phyloP scores from a whole-genome alignment of 2,888 invertebrate species.

The Siphonodentalium dalli region DNA sequence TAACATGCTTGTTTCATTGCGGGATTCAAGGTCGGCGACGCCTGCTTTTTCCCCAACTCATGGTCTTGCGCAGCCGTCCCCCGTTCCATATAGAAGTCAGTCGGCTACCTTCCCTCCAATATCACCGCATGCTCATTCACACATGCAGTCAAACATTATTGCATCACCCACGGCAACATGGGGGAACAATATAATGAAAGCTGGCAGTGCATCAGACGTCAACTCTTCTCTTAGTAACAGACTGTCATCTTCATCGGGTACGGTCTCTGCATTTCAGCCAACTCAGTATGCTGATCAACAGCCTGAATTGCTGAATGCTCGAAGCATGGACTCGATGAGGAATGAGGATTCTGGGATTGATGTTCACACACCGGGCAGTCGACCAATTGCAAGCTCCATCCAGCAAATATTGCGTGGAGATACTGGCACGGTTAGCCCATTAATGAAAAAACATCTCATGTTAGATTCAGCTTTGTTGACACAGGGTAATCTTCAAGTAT shows the following conservation, averaged over 20 bases:
- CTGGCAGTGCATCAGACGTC: conserved; percentile 55
- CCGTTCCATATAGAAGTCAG: conserved; percentile 68
- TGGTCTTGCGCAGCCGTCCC: conserved; percentile 42
- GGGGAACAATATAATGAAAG: conserved; percentile 53
- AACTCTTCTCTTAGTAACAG: conserved; percentile 55
- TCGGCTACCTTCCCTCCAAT: conserved; percentile 90
- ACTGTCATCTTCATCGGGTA: conserved; percentile 34
- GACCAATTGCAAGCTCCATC: too few relatives aligned
- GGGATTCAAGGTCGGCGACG: conserved; percentile 91
- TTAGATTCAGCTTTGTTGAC: too few relatives aligned
- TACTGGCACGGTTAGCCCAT: too few relatives aligned
- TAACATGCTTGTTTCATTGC: conserved; percentile 92
- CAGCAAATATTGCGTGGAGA: too few relatives aligned
- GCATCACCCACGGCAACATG: conserved; percentile 53
- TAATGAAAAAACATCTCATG: too few relatives aligned
- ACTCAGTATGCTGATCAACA: conserved; percentile 27
- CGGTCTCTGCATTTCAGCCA: conserved; percentile 41
- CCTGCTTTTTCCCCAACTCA: conserved; percentile 75
- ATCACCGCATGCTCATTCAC: conserved; percentile 58
- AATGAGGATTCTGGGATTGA: conserved; percentile 57
- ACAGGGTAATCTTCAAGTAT: too few relatives aligned
- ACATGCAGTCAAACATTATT: conserved; percentile 43
- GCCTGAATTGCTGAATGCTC: conserved; percentile 5
- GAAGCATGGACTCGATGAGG: conserved; percentile 33
- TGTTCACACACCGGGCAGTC: conserved; percentile 41